Conservation (phyloP, 2,797 vertebrate genomes). For the Pampus argenteus region DNA sequence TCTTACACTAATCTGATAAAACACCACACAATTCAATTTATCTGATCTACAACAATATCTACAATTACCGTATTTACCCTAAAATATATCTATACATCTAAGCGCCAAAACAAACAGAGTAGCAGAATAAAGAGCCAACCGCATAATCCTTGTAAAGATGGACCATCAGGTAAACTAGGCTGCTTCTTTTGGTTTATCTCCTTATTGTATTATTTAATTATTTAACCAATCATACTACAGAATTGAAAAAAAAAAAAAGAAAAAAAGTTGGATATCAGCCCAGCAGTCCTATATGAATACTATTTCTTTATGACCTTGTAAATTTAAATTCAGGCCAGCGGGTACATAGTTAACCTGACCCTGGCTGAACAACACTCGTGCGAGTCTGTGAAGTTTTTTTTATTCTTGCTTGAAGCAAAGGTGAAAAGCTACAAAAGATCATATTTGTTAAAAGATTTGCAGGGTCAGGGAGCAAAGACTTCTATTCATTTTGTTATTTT, state of each 20-base stretch:
- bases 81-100: constrained; percentile 9
- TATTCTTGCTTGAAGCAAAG: constrained; percentile 26
- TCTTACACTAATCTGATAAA: constrained; percentile 11
- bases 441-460: constrained; percentile 49
- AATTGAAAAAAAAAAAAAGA: not conserved
- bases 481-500: not conserved
- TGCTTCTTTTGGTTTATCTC: constrained; percentile 5
- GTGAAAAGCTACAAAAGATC: constrained; percentile 53
- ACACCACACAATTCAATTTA: not conserved
- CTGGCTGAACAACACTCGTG: constrained; percentile 6
- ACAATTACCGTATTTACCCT: not conserved
- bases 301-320: constrained; percentile 35
- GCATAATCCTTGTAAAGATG: not conserved
- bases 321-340: constrained; percentile 44
- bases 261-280: constrained; percentile 6
- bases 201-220: constrained; percentile 24
- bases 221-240: not conserved
- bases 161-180: constrained; percentile 47
- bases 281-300: constrained; percentile 21
- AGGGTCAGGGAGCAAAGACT: constrained; percentile 50
- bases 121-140: not conserved
- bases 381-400: constrained; percentile 59
- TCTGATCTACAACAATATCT: not conserved
- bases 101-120: constrained; percentile 22
- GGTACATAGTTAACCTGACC: constrained; percentile 29